Percentiles rank a stretch among this genome's conserved stretches.
Evolutionary conservation across 1,140 invertebrate genomes (phyloP).

Genomic region (Eumeta japonica): DNA sequence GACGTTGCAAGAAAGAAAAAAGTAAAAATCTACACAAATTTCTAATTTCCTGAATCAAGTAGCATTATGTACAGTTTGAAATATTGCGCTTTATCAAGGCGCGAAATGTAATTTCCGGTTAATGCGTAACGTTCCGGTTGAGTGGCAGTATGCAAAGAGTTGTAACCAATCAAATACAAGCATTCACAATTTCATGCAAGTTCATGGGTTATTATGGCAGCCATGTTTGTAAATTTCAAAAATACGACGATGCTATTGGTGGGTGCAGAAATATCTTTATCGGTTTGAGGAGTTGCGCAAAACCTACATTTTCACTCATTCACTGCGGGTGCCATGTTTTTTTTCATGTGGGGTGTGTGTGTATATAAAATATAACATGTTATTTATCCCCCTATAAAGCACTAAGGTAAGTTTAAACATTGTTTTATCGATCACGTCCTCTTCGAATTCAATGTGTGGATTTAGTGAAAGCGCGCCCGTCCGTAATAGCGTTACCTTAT

Average conservation of each 20-base stretch:
- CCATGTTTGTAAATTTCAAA: conserved; percentile 45
- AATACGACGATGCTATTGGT: conserved; percentile 36
- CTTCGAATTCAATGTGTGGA: too few species aligned
- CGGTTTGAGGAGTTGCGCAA: conserved; percentile 53
- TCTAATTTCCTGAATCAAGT: too few species aligned
- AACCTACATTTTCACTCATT: conserved; percentile 49
- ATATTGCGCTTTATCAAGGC: too few species aligned
- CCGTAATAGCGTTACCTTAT: conserved; percentile 50
- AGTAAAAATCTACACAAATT: too few species aligned
- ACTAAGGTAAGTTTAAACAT: conserved; percentile 42
- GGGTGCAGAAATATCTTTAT: conserved; percentile 37
- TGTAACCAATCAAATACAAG: too few species aligned
- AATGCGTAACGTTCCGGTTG: too few species aligned
- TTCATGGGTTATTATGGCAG: conserved; percentile 27
- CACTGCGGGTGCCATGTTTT: conserved; percentile 55
- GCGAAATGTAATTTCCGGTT: too few species aligned
- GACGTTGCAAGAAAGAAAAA: too few species aligned
- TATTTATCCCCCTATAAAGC: conserved; percentile 46
- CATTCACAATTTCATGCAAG: too few species aligned
- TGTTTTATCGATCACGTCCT: conserved; percentile 21
- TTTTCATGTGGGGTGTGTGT: conserved; percentile 56
- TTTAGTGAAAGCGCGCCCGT: conserved; percentile 55
- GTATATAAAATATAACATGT: conserved; percentile 50
- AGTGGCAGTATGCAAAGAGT: too few species aligned
- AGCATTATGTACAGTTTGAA: too few species aligned